Conservation (phyloP, 2,113 vertebrate genomes). For the Xenopus tropicalis region UCB_Xtro_10.0 CM004443.2:207585501-207586000, state of each 20-base stretch:
- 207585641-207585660: background rate
- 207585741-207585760: constrained; percentile 59
- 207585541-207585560: no score
- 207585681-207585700: background rate
- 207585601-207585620: no score
- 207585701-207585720: constrained; percentile 47
- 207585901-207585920: constrained; percentile 85
- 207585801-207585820: constrained; percentile 58
- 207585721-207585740: constrained; percentile 60
- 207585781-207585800: constrained; percentile 63
- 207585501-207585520: no score
- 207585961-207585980: background rate
- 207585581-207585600: no score
- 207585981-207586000: background rate
- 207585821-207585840: constrained; percentile 71
- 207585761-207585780: constrained; percentile 48
- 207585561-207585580: no score
- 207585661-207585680: background rate
- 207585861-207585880: constrained; percentile 80
- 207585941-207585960: constrained; percentile 37
- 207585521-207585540: no score
- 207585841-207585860: constrained; percentile 61
- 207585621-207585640: no score
- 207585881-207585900: constrained; percentile 78
- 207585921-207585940: constrained; percentile 89